Evolutionary conservation across 2,113 vertebrate genomes (phyloP), one percentile per base, ranked within the genome.

Genomic region (Thalassoma bifasciatum): DNA sequence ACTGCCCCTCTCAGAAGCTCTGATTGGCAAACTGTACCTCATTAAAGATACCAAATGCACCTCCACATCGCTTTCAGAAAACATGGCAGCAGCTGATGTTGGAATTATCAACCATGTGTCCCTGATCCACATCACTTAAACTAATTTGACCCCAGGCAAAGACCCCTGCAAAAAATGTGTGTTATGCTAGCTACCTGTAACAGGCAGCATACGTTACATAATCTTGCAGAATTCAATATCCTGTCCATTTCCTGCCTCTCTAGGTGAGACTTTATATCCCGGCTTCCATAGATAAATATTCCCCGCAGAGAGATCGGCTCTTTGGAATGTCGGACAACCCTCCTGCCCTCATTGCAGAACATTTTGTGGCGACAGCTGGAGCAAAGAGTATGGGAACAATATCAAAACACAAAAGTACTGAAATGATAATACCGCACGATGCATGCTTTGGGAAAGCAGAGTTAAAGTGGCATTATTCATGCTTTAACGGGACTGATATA

Each of bases 211-310:
- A 24, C 14, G 59, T 87, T 88, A 40, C 86, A 83, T 79, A 87
- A 82, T 75, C 57, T 56, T 59, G 52, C 68, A 78, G 78, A 86
- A 82, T 81, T 86, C 87, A 89, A 90, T 92, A 87, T 90, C 81
- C 88, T 83, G 85, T 89, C 84, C 67, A 51, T 85, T 89, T 82
- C 87, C 84, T 83, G 81, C 26, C 67, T 88, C 75, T 68, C 42
- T 74, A 82, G 84, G 81, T 87, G 83, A 79, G 70, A 80, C 69
- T 86, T 85, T 84, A 88, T 87, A 84, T 90, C 58, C 66, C 6
- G 9, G 64, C 71, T 88, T 84, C 75, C 64, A 61, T 74, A 79
- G 74, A 83, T 83, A 86, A 90, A 89, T 86, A 85, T 85, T 86
- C 71, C 23, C 49, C 8, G 46, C 60, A 4, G 84, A 82, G 86